Evolutionary conservation across 2,888 invertebrate species (phyloP).

Genomic region (Nezara viridula): DNA sequence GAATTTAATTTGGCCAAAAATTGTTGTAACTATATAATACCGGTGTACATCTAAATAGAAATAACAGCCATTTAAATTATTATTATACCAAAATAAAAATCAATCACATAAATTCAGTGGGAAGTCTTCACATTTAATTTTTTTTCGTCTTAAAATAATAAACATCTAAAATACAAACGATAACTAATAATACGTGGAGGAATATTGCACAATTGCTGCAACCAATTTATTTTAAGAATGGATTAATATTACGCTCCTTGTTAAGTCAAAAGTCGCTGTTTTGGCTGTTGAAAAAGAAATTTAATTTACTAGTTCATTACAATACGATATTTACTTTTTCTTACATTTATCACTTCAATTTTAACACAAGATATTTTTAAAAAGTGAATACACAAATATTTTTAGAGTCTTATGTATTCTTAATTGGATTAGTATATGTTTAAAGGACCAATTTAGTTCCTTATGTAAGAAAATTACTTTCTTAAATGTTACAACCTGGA

Average conservation of each 20-base stretch:
- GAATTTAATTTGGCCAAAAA: slow-evolving; percentile 8
- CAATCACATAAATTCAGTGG: not conserved
- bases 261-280: no score
- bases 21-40: not conserved
- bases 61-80: not conserved
- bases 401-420: no score
- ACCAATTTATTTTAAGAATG: not conserved
- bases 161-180: slow-evolving; percentile 8
- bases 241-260: not conserved
- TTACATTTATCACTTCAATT: no score
- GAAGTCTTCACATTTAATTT: not conserved
- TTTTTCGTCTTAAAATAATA: not conserved
- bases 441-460: no score
- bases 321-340: no score
- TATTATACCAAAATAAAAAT: not conserved
- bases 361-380: no score
- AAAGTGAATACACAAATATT: no score
- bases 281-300: no score
- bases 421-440: no score
- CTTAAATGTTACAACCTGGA: not conserved
- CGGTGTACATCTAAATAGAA: not conserved
- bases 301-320: no score
- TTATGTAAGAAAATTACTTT: not conserved
- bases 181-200: not conserved
- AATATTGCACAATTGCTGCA: not conserved